Evolutionary conservation across 2,888 invertebrate species (phyloP).

Genomic region (Pollenia angustigena): DNA sequence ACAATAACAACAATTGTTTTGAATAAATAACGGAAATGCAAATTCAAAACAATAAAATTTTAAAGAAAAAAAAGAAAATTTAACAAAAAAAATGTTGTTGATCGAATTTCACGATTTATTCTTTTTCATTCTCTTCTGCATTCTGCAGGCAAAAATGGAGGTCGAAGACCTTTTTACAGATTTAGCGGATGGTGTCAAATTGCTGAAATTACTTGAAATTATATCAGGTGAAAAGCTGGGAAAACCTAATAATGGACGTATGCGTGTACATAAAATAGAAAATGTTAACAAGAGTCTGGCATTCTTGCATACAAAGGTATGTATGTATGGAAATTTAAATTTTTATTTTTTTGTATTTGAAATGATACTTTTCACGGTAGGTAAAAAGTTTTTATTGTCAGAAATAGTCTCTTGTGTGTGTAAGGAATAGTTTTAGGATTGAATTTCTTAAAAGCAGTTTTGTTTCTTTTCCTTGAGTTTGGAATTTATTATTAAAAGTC

Average conservation of each 20-base stretch:
- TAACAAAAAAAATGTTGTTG: constrained; percentile 6
- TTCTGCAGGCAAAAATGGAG: constrained; percentile 95
- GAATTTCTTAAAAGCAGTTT: too few relatives aligned
- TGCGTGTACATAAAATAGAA: constrained; percentile 99
- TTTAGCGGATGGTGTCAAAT: constrained; percentile 96
- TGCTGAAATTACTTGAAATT: constrained; percentile 97
- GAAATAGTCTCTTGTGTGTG: too few relatives aligned
- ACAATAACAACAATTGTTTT: not conserved
- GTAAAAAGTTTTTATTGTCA: too few relatives aligned
- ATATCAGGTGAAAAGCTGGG: constrained; percentile 99
- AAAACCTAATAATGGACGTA: constrained; percentile 97
- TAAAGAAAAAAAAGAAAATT: not conserved
- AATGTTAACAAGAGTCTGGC: constrained; percentile 99
- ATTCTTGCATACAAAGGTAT: constrained; percentile 96
- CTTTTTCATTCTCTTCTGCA: constrained; percentile 3
- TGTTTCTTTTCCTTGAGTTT: too few relatives aligned
- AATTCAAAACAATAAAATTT: constrained; percentile 7
- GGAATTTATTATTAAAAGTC: too few relatives aligned
- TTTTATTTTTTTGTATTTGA: not conserved
- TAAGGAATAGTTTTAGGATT: too few relatives aligned
- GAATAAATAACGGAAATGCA: constrained; percentile 56
- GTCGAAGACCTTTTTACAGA: constrained; percentile 98
- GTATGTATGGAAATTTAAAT: not conserved
- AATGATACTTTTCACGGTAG: too few relatives aligned
- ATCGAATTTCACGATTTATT: constrained; percentile 52